Evolutionary conservation across 2,888 invertebrate genomes (phyloP), one percentile per base, ranked within the genome.

Genomic region (Aelia acuminata): DNA sequence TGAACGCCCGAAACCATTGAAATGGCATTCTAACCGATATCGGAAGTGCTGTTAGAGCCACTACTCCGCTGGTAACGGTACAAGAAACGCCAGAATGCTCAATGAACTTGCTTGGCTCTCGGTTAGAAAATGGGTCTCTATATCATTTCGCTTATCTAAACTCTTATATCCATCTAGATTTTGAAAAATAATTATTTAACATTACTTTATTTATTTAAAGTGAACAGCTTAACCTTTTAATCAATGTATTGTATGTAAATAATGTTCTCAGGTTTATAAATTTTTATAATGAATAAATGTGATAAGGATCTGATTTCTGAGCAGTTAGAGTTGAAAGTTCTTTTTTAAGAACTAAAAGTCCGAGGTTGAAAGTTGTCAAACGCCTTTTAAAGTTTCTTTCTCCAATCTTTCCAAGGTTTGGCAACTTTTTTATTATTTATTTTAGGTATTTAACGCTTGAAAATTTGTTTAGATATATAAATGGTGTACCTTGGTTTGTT

Each of bases 21-120:
- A n/a, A 31, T 35, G 63, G 18, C n/a, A 43, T n/a, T 47, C 18
- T 80, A 80, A 80, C 80, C 43, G 35, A 43, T 39, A 80, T 80
- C 43, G 18, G 80, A 43, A 47, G 43, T 47, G 80, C 80, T n/a
- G 80, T 70, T 70, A 70, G 43, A 43, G 80, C n/a, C n/a, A 80
- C 80, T 47, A 80, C 80, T 10, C n/a, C 31, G 18, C 80, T 80
- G 43, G 31, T 80, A 80, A 80, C 80, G 80, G 80, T 43, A 80
- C 80, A 4, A 39, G 80, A 80, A 47, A 80, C 10, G 80, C 43
- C 39, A 80, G 80, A 80, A 47, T 80, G 22, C 80, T 80, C 80
- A 80, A 80, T 80, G 80, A 47, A 80, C 80, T 80, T 80, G 80
- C 80, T 80, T 80, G 80, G 13, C n/a, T 80, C 35, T 20, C 80